These are phyloP conservation scores for Martes martes DNA, from an alignment of 2,113 vertebrate genomes.

Conservation along the genomic window DNA sequence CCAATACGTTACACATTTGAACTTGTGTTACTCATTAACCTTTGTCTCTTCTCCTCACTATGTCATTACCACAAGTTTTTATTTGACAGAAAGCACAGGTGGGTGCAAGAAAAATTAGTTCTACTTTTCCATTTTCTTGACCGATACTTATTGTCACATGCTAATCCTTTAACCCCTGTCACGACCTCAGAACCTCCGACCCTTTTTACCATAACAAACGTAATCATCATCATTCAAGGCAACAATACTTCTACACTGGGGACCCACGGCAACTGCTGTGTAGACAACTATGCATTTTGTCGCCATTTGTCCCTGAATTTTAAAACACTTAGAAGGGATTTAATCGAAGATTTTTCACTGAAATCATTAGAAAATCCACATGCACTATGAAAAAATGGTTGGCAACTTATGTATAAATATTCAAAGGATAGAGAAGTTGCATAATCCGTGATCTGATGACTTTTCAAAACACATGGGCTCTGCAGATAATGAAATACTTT, in stretches of 20 bases:
- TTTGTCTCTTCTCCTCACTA: conserved; percentile 82
- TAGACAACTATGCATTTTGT: conserved; percentile 74
- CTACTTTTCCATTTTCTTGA: conserved; percentile 86
- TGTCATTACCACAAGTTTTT: conserved; percentile 83
- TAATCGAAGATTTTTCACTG: conserved; percentile 39
- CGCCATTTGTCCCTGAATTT: conserved; percentile 63
- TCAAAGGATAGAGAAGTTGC: background rate
- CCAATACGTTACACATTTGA: conserved; percentile 82
- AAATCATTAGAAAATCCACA: conserved; percentile 42
- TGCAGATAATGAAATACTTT: background rate
- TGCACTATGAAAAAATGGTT: background rate
- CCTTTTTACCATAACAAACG: conserved; percentile 91
- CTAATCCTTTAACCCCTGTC: conserved; percentile 88
- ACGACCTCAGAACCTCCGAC: conserved; percentile 88
- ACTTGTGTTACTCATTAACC: conserved; percentile 88
- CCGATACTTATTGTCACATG: conserved; percentile 83
- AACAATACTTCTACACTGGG: conserved; percentile 66
- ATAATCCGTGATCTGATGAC: background rate
- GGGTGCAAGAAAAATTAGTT: conserved; percentile 87
- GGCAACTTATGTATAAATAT: background rate
- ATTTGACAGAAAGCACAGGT: conserved; percentile 90
- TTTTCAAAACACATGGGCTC: background rate
- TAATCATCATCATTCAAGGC: conserved; percentile 79
- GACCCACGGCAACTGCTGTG: conserved; percentile 66
- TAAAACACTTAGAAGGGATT: conserved; percentile 38